Conservation (phyloP, 2,888 invertebrate genomes). For the Sinodicranocentrus sp. region DNA sequence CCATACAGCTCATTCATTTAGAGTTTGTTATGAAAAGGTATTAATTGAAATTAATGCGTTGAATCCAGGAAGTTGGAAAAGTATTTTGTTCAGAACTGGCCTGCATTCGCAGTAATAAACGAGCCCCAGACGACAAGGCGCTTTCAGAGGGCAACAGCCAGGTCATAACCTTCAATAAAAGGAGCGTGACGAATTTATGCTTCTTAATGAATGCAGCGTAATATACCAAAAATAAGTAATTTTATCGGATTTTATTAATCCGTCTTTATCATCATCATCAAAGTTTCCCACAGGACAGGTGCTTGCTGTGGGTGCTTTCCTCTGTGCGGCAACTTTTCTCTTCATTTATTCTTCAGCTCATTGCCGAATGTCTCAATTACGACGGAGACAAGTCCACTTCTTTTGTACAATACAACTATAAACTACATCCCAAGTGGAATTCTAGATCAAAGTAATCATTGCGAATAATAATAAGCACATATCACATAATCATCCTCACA, state of each 20-base stretch:
- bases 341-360: neutral
- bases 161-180: constrained; percentile 12
- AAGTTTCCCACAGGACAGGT: too few relatives aligned
- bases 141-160: constrained; percentile 2
- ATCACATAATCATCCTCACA: neutral
- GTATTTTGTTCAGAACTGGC: neutral
- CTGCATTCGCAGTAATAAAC: neutral
- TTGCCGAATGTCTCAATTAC: constrained; percentile 15
- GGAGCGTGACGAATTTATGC: too few relatives aligned
- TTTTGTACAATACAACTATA: neutral
- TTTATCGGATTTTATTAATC: neutral
- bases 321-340: neutral
- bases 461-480: constrained; percentile 5
- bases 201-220: too few relatives aligned
- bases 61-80: constrained; percentile 15
- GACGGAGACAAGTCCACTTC: too few relatives aligned
- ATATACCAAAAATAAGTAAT: too few relatives aligned
- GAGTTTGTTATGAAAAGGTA: neutral
- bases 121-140: constrained; percentile 5
- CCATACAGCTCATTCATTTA: neutral
- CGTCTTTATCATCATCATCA: too few relatives aligned
- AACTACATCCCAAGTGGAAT: constrained; percentile 17
- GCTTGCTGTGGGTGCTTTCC: too few relatives aligned
- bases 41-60: constrained; percentile 17
- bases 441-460: constrained; percentile 28